Evolutionary conservation across 2,888 invertebrate species (phyloP), one percentile per base, ranked within the genome.

Genomic region (Ichneumoninae sp.): DNA sequence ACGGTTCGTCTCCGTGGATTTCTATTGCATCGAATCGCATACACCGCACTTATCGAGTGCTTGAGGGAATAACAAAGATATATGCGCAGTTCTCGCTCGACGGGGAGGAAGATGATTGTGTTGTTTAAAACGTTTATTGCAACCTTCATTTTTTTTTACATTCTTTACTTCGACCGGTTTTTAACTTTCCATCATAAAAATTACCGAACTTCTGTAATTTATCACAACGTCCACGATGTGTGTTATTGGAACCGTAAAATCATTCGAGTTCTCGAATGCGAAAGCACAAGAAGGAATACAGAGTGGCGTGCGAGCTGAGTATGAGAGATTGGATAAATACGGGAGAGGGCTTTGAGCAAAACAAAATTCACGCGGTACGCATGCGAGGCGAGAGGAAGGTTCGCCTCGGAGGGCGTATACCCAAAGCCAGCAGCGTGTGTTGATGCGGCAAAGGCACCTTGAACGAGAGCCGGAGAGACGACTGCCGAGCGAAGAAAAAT

Each of bases 401-500:
- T 13, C 63, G 30, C 33, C 33, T 30, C n/a, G 16, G 63, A 16
- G 63, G 63, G 16, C 30, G 26, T 63, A 30, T 33, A 54, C 19
- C 52, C 44, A 8, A 13, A 57, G 57, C 26, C 26, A 26, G 57
- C 57, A 13, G 33, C 30, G 63, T 6, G 63, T 6, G 30, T n/a
- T 5, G 16, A 63, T 6, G n/a, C 63, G 63, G 63, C 30, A 63
- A 63, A 33, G 16, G 63, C 16, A 63, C 16, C 63, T 63, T 63
- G 30, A 63, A 63, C 30, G 63, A 63, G 63, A 33, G 30, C 33
- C 33, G 30, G 57, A 26, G 57, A 26, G 26, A 26, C 57, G 26
- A 8, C 22, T 5, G 26, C 63, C 63, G 63, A 63, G 63, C 63
- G 63, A n/a, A 33, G 63, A 30, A 63, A 63, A 63, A 63, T 13